phyloP scores from a whole-genome alignment of 2,113 vertebrate genomes.

The Eclectus roratus region DNA sequence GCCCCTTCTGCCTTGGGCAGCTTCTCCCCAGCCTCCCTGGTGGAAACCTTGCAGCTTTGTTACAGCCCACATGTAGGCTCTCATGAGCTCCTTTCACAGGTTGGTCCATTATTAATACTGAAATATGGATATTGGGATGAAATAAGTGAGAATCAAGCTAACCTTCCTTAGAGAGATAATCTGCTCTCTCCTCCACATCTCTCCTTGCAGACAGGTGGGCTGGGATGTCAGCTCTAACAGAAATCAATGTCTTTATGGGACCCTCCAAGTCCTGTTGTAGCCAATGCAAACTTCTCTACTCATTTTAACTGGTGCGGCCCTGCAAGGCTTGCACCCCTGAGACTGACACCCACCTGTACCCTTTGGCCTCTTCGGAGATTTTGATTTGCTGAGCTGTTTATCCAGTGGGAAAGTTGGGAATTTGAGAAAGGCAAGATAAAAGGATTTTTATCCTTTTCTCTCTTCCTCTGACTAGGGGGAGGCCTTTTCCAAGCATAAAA shows the following conservation, averaged over 20 bases:
- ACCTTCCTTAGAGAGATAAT: not conserved
- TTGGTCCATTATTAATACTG: not conserved
- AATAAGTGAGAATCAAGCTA: not conserved
- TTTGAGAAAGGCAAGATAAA: not conserved
- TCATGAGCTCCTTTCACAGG: not conserved
- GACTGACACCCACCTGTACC: not conserved
- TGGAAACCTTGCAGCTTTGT: not conserved
- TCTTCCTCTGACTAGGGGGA: not conserved
- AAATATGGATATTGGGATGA: not conserved
- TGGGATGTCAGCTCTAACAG: accelerated
- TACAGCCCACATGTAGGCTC: not conserved
- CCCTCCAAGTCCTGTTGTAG: not conserved
- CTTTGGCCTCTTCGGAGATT: not conserved
- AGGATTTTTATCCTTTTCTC: not conserved
- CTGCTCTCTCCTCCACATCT: not conserved
- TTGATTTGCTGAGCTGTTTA: not conserved
- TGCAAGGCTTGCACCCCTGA: not conserved
- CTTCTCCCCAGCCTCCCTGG: not conserved
- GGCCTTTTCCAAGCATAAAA: not conserved
- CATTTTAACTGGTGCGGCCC: not conserved
- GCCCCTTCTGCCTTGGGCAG: not conserved
- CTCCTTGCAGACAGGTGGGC: not conserved
- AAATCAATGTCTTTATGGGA: not conserved
- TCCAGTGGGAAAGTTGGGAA: not conserved
- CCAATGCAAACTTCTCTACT: not conserved